phyloP scores from a whole-genome alignment of 2,888 invertebrate species.

The Lasioglossum oenotherae region DNA sequence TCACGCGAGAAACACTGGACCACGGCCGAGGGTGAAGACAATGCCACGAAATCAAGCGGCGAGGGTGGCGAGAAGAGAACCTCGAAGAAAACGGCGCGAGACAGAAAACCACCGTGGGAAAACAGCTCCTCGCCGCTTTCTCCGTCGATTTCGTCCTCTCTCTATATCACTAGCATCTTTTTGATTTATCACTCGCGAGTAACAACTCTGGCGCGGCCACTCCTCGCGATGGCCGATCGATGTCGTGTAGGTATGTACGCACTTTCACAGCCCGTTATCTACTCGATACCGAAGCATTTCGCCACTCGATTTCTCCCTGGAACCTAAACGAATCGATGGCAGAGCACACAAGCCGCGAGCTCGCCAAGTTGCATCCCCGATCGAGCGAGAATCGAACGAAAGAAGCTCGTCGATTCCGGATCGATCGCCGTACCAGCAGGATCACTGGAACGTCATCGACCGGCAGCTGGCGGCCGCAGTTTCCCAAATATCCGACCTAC shows the following conservation, averaged over 20 bases:
- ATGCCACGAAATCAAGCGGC: slow-evolving; percentile 59
- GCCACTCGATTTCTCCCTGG: neutral
- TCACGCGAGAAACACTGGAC: slow-evolving; percentile 46
- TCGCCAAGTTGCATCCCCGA: neutral
- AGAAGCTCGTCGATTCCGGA: slow-evolving; percentile 12
- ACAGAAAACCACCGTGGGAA: slow-evolving; percentile 20
- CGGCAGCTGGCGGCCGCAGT: slow-evolving; percentile 55
- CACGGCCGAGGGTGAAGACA: slow-evolving; percentile 37
- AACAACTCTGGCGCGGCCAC: slow-evolving; percentile 11
- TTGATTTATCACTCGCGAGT: slow-evolving; percentile 27
- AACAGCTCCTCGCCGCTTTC: slow-evolving; percentile 17
- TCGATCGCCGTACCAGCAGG: slow-evolving; percentile 8
- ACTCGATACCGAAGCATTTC: neutral
- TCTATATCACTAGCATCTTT: slow-evolving; percentile 11
- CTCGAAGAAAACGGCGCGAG: slow-evolving; percentile 20
- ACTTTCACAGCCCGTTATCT: slow-evolving; percentile 24
- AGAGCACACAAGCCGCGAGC: neutral
- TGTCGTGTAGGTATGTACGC: slow-evolving; percentile 17
- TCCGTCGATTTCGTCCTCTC: slow-evolving; percentile 11
- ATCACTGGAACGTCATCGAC: slow-evolving; percentile 35
- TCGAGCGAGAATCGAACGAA: neutral
- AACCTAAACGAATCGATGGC: neutral
- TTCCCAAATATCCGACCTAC: slow-evolving; percentile 53
- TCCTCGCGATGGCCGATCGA: slow-evolving; percentile 21
- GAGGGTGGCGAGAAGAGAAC: neutral